Percentiles rank a stretch among this genome's conserved stretches.
These are phyloP conservation scores for Anguilla rostrata DNA, from an alignment of 2,113 vertebrate genomes.

Conservation along the genomic window DNA sequence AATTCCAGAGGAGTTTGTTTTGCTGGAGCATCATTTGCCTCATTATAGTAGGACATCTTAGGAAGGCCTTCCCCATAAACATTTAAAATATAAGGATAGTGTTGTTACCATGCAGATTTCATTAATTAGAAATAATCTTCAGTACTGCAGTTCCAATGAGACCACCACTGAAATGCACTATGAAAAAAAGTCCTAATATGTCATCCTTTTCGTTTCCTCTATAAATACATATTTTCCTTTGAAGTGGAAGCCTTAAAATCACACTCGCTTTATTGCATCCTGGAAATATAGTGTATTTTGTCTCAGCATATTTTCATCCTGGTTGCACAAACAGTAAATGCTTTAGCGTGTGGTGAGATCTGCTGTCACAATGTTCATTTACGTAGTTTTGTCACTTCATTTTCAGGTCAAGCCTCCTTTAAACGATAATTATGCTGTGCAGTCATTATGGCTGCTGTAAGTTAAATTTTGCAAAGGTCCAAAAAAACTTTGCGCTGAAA, in stretches of 20 bases:
- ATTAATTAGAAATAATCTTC: slow-evolving; percentile 4
- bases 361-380: neutral
- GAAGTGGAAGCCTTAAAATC: neutral
- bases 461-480: neutral
- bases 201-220: slow-evolving; percentile 9
- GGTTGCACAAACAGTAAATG: neutral
- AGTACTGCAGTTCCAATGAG: neutral
- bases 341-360: neutral
- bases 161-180: neutral
- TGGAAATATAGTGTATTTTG: neutral
- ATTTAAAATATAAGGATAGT: neutral
- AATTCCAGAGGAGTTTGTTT: neutral
- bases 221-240: neutral
- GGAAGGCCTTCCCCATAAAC: neutral
- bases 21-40: neutral
- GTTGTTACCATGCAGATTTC: neutral
- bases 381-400: neutral
- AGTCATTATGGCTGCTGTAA: neutral
- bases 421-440: neutral
- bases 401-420: neutral
- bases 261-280: neutral
- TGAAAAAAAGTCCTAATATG: neutral
- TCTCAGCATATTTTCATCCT: neutral
- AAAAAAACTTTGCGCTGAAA: neutral
- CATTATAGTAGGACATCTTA: neutral